Percentiles rank a stretch among this genome's conserved stretches.
Evolutionary conservation across 2,888 invertebrate species (phyloP).

Genomic region (Phymatocera aterrima): DNA sequence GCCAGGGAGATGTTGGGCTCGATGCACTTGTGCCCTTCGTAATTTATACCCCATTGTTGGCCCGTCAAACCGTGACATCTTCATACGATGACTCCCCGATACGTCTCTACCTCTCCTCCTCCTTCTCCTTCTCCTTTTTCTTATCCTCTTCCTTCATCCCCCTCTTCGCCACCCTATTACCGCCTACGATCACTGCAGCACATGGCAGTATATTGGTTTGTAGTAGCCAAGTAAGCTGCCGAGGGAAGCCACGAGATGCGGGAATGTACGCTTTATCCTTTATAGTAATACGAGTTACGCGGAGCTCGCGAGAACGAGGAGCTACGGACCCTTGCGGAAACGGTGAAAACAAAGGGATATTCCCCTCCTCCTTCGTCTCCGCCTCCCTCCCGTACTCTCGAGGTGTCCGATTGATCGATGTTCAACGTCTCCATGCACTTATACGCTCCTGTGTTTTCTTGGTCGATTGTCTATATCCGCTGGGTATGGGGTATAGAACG

Average conservation of each 20-base stretch:
- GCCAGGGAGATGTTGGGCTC: conserved; percentile 27
- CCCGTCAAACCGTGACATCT: conserved; percentile 67
- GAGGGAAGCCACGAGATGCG: not conserved
- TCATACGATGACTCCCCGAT: conserved; percentile 57
- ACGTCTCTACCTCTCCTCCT: conserved; percentile 23
- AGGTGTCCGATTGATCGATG: conserved; percentile 30
- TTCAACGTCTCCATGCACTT: not conserved
- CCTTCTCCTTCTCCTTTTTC: not conserved
- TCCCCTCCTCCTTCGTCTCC: too few relatives aligned
- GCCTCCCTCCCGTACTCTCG: too few relatives aligned
- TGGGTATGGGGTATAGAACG: not conserved
- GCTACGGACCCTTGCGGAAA: conserved; percentile 7
- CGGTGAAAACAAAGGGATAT: conserved; percentile 8
- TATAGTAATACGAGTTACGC: not conserved
- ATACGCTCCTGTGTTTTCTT: not conserved
- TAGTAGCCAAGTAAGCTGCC: not conserved
- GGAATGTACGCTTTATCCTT: conserved; percentile 11
- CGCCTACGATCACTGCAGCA: conserved; percentile 24
- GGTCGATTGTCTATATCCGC: not conserved
- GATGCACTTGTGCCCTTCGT: conserved; percentile 58
- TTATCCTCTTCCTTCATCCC: not conserved
- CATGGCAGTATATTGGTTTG: not conserved
- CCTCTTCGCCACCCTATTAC: not conserved
- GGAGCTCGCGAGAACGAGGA: not conserved
- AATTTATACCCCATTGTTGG: conserved; percentile 68